phyloP scores from a whole-genome alignment of 2,888 invertebrate species.

The Mythimna lalbum region DNA sequence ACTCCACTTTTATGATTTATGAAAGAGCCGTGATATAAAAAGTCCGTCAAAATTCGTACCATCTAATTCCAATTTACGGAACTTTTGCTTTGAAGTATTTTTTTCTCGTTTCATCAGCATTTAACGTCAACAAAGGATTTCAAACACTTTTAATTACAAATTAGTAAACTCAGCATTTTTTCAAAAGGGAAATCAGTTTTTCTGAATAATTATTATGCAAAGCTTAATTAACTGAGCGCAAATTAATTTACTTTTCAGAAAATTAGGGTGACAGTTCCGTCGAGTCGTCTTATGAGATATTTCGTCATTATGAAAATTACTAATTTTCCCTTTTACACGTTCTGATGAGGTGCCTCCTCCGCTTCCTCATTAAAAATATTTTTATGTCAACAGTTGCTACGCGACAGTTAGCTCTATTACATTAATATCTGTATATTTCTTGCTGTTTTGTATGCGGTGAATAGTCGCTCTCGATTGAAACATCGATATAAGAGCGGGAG shows the following conservation, averaged over 20 bases:
- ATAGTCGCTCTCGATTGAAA: constrained; percentile 54
- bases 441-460: constrained; percentile 41
- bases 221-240: constrained; percentile 83
- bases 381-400: constrained; percentile 28
- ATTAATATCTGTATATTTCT: constrained; percentile 27
- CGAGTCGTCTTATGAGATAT: constrained; percentile 61
- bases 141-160: constrained; percentile 83
- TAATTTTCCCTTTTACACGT: constrained; percentile 59
- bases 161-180: constrained; percentile 81
- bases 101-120: constrained; percentile 71
- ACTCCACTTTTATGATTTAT: constrained; percentile 56
- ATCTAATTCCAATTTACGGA: constrained; percentile 63
- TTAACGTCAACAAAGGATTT: constrained; percentile 78
- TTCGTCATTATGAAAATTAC: constrained; percentile 63
- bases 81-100: constrained; percentile 65
- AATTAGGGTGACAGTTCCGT: constrained; percentile 75
- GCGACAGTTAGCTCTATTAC: constrained; percentile 24
- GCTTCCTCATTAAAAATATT: constrained; percentile 46
- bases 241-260: constrained; percentile 77
- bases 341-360: constrained; percentile 24
- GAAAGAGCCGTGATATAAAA: constrained; percentile 43
- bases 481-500: constrained; percentile 62
- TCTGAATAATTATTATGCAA: constrained; percentile 84
- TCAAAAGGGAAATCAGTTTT: constrained; percentile 75
- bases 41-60: constrained; percentile 52